Base-by-base conservation (phyloP, 2,797 vertebrate genomes). In the Argya squamiceps region DNA sequence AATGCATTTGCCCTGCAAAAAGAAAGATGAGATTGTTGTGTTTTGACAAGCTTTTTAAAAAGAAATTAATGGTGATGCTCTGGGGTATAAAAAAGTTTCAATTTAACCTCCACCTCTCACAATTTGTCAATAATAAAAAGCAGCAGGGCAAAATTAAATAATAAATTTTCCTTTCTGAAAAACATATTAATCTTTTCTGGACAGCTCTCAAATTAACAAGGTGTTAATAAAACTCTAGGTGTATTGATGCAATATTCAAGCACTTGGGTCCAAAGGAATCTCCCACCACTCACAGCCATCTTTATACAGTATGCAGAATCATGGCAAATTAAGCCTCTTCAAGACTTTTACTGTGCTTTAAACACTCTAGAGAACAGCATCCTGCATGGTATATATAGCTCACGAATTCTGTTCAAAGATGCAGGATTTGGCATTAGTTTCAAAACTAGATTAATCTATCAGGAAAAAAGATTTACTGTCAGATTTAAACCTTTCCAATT, bases 81-180 rank as follows among this genome's bases (percentile, higher is more conserved):
- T 60, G 63, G 44, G 41, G 64, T 96, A 76, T 96, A 92, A 83
- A 96, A 78, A 97, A 96, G 73, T 82, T 81, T 67, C 82, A 96
- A 68, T 75, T 96, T 64, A 93, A 92, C 44, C 55, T 84, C 63
- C 46, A 67, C 84, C 47, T 92, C 92, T 92, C 80, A 95, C 82
- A 94, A 94, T 69, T 75, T 97, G 74, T 75, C 89, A 95, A 84
- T 89, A 94, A 96, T 71, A 95, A 90, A 97, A 97, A 92, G 92
- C 91, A 96, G 32, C 32, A 88, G 53, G 82, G 88, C 50, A 96
- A 97, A 97, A 97, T 97, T 96, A 97, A 96, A 94, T 71, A 95
- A 96, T 92, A 95, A 96, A 77, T 78, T 86, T 83, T 77, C 43
- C 59, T 85, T 93, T 91, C 76, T 94, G 69, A 92, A 96, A 93